Evolutionary conservation across 35 echinoderm and acorn worm genomes (phyloP), one percentile per base, ranked within the genome.

Genomic region (Lytechinus pictus): DNA sequence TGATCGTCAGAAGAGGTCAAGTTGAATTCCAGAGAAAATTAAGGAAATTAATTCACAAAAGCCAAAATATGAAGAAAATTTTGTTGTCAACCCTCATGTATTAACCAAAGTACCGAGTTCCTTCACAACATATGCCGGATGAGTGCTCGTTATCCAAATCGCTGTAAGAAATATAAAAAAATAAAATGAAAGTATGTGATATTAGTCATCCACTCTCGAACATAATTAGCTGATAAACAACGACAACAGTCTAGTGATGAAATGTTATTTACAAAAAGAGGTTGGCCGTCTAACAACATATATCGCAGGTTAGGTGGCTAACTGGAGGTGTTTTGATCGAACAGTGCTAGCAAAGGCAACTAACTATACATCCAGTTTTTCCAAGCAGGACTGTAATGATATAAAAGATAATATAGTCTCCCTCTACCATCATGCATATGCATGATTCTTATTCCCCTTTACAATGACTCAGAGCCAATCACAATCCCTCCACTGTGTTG

Each of bases 191-290:
- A 54, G 55, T 93, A 44, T 93, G 52, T 54, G 54, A 93, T 33
- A 93, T 93, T 93, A 93, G 92, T 93, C 92, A 93, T 93, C 92
- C 27, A 93, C 54, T 55, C 92, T 93, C 92, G 8, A 28, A 44
- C 92, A 93, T 93, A 93, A 93, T 93, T 93, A 93, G 92, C 54
- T 57, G 53, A 57, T 93, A 93, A 93, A 93, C 92, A 93, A 57
- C 88, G 29, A 90, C 52, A 93, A 93, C 88, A 90, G 29, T 90
- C 88, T 90, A 54, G 11, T 11, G 55, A 27, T 54, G 53, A 93
- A 93, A 93, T 57, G 54, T 93, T 93, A 28, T 93, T 93, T 93
- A 57, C 53, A 57, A 93, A 93, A 54, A 93, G 52, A 93, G 53
- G 92, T 57, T 90, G 88, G 88, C 88, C 1, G 10, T 54, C 16